Evolutionary conservation across 1,140 invertebrate genomes (phyloP).

Genomic region (Philotrypesis tridentata): DNA sequence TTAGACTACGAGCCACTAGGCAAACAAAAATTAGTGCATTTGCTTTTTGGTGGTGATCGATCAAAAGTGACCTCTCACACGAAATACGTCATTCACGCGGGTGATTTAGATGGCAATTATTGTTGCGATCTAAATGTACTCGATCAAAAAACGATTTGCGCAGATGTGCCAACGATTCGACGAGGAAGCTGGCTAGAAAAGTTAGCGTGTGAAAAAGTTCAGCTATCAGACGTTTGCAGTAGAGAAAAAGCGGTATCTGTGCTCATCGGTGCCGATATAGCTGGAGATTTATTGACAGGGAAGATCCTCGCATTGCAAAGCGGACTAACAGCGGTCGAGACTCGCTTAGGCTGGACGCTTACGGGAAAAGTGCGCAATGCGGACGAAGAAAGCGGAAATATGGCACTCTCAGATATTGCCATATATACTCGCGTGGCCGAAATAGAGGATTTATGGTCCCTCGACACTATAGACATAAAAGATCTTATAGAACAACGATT

Average conservation of each 20-base stretch:
- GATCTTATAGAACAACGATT: slow-evolving; percentile 13
- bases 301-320: slow-evolving; percentile 50
- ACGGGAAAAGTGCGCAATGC: slow-evolving; percentile 47
- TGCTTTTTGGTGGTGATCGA: slow-evolving; percentile 28
- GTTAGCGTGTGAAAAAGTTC: slow-evolving; percentile 48
- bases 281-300: slow-evolving; percentile 60
- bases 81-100: slow-evolving; percentile 23
- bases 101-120: slow-evolving; percentile 24
- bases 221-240: slow-evolving; percentile 53
- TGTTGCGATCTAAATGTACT: slow-evolving; percentile 47
- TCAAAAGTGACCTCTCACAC: slow-evolving; percentile 19
- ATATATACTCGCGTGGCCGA: not conserved
- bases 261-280: slow-evolving; percentile 59
- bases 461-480: slow-evolving; percentile 17
- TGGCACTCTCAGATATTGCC: no score
- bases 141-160: slow-evolving; percentile 48
- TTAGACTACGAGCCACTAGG: not conserved
- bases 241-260: slow-evolving; percentile 48
- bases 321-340: slow-evolving; percentile 63
- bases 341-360: slow-evolving; percentile 62
- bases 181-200: slow-evolving; percentile 36
- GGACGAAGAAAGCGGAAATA: not conserved
- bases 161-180: slow-evolving; percentile 43
- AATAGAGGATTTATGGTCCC: slow-evolving; percentile 5
- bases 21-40: not conserved